These are phyloP conservation scores for Scolopax bukidnonensis DNA, from an alignment of 2,797 vertebrate species.

Conservation along the genomic window DNA sequence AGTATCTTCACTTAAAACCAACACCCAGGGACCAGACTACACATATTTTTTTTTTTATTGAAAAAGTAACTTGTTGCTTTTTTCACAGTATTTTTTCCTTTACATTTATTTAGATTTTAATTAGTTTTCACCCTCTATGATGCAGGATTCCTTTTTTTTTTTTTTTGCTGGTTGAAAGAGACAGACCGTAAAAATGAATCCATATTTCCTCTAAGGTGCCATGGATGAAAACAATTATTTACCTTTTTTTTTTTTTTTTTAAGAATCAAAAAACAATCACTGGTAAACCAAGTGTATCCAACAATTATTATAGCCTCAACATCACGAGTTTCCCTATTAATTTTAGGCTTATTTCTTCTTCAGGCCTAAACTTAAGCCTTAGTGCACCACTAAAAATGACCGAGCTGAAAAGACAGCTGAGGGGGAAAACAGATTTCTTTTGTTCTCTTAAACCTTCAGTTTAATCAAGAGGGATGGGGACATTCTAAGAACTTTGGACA, in stretches of 20 bases:
- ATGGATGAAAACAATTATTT: not conserved
- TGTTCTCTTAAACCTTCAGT: not conserved
- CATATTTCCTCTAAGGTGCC: not conserved
- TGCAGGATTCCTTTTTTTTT: not conserved
- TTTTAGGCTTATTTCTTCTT: not conserved
- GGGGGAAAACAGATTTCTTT: not conserved
- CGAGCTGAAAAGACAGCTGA: not conserved
- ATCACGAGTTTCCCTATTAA: not conserved
- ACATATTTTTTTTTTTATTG: slow-evolving; percentile 25
- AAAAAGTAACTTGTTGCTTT: slow-evolving; percentile 47
- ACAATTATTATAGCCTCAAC: not conserved
- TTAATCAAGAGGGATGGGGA: not conserved
- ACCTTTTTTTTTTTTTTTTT: not conserved
- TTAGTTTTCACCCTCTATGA: not conserved
- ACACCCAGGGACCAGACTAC: slow-evolving; percentile 54
- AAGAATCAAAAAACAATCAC: not conserved
- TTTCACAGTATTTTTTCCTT: not conserved
- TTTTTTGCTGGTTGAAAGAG: not conserved
- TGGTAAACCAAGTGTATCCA: not conserved
- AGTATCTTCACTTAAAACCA: slow-evolving; percentile 71
- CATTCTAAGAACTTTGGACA: not conserved
- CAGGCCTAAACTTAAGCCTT: not conserved
- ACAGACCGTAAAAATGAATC: slow-evolving; percentile 1
- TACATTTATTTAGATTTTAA: slow-evolving; percentile 13
- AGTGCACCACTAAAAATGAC: not conserved